These are phyloP conservation scores for Drosophila borborema DNA, from an alignment of 2,888 invertebrate genomes.

Conservation along the genomic window DNA sequence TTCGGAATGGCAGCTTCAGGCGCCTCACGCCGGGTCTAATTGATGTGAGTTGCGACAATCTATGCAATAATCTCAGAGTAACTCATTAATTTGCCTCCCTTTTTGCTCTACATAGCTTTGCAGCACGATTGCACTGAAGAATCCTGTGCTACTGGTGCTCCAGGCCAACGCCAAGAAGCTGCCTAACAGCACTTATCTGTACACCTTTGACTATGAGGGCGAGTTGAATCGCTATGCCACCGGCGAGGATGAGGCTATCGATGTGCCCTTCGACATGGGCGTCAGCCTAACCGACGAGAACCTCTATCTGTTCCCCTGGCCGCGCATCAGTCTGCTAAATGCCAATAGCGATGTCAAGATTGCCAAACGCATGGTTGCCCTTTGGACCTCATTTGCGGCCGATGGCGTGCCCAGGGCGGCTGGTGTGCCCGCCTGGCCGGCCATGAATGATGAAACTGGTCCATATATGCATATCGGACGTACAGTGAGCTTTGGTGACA, in stretches of 20 bases:
- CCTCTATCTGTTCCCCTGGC: constrained; percentile 86
- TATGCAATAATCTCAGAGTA: background rate
- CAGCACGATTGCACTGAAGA: constrained; percentile 86
- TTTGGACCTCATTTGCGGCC: constrained; percentile 84
- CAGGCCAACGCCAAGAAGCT: constrained; percentile 84
- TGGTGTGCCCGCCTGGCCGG: constrained; percentile 79
- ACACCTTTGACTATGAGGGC: constrained; percentile 86
- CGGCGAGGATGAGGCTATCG: constrained; percentile 79
- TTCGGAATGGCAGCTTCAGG: constrained; percentile 85
- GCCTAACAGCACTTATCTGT: constrained; percentile 85
- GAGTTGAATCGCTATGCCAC: constrained; percentile 83
- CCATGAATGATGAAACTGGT: constrained; percentile 82
- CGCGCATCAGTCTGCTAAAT: constrained; percentile 77
- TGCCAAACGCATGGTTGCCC: constrained; percentile 85
- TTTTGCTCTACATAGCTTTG: constrained; percentile 80
- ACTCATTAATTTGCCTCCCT: background rate
- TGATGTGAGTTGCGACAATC: constrained; percentile 83
- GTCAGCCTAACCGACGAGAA: constrained; percentile 87
- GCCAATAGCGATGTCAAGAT: constrained; percentile 84
- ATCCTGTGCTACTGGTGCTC: constrained; percentile 84
- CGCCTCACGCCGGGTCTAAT: constrained; percentile 85
- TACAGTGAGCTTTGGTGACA: constrained; percentile 75
- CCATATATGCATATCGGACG: constrained; percentile 83
- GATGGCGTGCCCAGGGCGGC: constrained; percentile 80
- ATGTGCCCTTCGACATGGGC: constrained; percentile 85